phyloP scores from a whole-genome alignment of 1,140 invertebrate genomes.

The Drosophila sturtevanti region DNA sequence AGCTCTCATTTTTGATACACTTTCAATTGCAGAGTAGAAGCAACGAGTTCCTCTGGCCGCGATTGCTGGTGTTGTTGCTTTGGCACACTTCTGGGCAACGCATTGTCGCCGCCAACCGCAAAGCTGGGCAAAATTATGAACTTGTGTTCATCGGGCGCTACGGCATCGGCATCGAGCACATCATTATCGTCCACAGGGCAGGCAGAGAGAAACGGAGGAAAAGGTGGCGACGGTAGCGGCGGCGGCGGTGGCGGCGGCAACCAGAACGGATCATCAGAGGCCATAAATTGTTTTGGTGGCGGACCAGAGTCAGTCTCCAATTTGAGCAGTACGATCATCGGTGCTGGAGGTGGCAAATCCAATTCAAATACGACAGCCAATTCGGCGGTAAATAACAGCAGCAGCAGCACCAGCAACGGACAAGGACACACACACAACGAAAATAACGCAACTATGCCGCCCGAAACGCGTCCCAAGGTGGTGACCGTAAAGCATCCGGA shows the following conservation, averaged over 20 bases:
- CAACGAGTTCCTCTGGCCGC: constrained; percentile 64
- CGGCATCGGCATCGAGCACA: constrained; percentile 78
- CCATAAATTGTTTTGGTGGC: constrained; percentile 49
- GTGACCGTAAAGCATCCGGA: constrained; percentile 97
- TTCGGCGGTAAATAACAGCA: constrained; percentile 20
- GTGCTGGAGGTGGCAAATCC: constrained; percentile 27
- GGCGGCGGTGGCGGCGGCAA: constrained; percentile 37
- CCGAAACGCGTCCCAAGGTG: constrained; percentile 89
- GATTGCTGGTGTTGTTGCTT: constrained; percentile 63
- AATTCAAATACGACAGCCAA: constrained; percentile 21
- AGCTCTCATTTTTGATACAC: background rate
- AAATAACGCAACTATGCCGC: constrained; percentile 75
- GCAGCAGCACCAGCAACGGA: constrained; percentile 35
- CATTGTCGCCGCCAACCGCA: constrained; percentile 77
- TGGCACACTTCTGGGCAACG: constrained; percentile 76
- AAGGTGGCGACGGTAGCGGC: constrained; percentile 28
- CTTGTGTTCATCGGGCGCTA: constrained; percentile 81
- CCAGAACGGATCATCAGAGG: constrained; percentile 35
- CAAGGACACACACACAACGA: constrained; percentile 57
- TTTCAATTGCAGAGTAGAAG: constrained; percentile 42
- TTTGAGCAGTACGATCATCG: constrained; percentile 12
- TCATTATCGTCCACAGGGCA: constrained; percentile 74
- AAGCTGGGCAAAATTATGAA: constrained; percentile 83
- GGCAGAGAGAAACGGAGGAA: constrained; percentile 55
- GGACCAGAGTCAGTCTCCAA: constrained; percentile 17